Evolutionary conservation across 2,797 vertebrate species (phyloP).

Genomic region (Parauchenoglanis ngamensis): DNA sequence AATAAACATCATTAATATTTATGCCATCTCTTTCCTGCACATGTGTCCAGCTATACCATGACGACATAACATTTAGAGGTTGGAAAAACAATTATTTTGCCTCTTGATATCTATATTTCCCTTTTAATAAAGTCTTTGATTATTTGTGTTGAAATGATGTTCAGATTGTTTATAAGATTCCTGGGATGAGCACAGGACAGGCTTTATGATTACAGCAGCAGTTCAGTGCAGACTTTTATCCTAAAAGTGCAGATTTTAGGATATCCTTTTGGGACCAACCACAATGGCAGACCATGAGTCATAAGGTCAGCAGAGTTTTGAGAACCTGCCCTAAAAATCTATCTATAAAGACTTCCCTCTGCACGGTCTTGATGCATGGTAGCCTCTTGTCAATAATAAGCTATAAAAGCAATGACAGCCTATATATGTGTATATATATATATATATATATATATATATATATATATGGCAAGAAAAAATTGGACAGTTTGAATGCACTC

Average conservation of each 20-base stretch:
- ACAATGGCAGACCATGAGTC: neutral
- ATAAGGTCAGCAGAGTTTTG: neutral
- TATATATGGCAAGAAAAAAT: too few relatives aligned
- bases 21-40: too few relatives aligned
- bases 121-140: neutral
- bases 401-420: neutral
- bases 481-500: conserved; percentile 59
- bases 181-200: neutral
- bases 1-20: too few relatives aligned
- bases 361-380: neutral
- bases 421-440: too few relatives aligned
- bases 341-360: neutral
- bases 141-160: neutral
- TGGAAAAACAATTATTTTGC: neutral
- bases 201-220: neutral
- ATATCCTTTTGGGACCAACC: neutral
- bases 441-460: too few relatives aligned
- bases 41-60: too few relatives aligned
- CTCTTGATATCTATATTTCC: neutral
- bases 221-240: neutral
- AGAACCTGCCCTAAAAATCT: neutral
- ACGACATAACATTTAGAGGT: neutral
- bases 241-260: neutral
- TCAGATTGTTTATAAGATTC: neutral
- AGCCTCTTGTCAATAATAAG: neutral